Percentiles rank a stretch among this genome's conserved stretches.
Evolutionary conservation across 2,797 vertebrate species (phyloP).

Genomic region (Micrastur ruficollis): DNA sequence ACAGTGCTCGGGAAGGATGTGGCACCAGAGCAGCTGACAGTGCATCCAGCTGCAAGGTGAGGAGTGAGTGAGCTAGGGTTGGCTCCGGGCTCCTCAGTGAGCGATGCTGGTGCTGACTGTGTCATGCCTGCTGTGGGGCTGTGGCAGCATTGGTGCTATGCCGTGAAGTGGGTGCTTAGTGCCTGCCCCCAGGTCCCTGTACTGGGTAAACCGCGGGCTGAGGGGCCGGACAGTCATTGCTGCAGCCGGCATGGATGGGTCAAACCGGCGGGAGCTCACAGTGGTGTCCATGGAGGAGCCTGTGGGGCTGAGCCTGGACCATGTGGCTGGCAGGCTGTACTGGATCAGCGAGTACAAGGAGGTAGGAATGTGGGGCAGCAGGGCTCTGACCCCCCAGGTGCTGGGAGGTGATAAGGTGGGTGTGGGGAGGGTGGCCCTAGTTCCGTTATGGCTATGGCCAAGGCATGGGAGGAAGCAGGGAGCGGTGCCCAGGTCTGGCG

Average conservation of each 20-base stretch:
- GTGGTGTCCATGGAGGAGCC: constrained; percentile 82
- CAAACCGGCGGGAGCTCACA: constrained; percentile 71
- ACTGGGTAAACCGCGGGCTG: constrained; percentile 83
- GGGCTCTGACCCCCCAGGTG: background rate
- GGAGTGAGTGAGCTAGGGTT: background rate
- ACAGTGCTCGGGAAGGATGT: constrained; percentile 82
- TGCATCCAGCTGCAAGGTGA: constrained; percentile 84
- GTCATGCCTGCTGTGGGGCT: background rate
- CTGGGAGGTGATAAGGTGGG: background rate
- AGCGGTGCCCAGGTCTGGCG: background rate
- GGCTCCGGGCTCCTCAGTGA: background rate
- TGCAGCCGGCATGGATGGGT: constrained; percentile 88
- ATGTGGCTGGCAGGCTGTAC: constrained; percentile 80
- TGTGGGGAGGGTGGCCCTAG: background rate
- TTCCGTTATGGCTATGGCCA: background rate
- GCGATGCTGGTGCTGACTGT: fast-evolving
- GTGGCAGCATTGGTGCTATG: background rate
- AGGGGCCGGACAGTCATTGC: constrained; percentile 77
- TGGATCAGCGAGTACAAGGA: constrained; percentile 89
- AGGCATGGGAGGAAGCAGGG: background rate
- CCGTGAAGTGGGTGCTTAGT: background rate
- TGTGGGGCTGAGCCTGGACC: constrained; percentile 81
- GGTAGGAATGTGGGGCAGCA: constrained; percentile 63
- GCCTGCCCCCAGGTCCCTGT: constrained; percentile 77
- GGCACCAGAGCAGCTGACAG: constrained; percentile 80